Evolutionary conservation across 1,140 invertebrate species (phyloP), one percentile per base, ranked within the genome.

Genomic region (Teleopsis dalmanni): DNA sequence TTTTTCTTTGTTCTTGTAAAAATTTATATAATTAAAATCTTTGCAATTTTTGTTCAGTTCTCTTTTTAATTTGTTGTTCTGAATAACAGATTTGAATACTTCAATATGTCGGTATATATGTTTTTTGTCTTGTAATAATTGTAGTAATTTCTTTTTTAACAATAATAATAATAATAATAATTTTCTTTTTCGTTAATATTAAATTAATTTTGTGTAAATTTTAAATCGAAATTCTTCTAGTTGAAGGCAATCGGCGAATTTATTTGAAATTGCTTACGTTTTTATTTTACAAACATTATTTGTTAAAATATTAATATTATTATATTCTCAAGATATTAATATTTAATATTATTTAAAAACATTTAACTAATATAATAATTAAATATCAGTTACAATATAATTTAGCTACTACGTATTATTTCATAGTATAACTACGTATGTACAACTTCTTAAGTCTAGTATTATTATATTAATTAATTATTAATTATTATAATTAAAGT

Each of bases 171-270:
- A 26, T 26, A 16, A 22, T 42, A 10, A 26, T 43, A 41, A 23
- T 26, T 25, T 44, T 10, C 23, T 27, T 14, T 42, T 41, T 42
- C 19, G 27, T 37, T n/a, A n/a, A n/a, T 37, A 27, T 46, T 47
- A 9, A 26, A 18, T 19, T 13, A 27, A 23, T 13, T 47, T 29
- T 47, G 35, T n/a, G n/a, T n/a, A n/a, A n/a, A n/a, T 46, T 54
- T 57, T 50, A 61, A 60, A 64, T 66, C 62, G 64, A 67, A 67
- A 67, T 67, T 68, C 65, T 65, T 68, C 65, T 68, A 68, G 60
- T 68, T 68, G 65, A 68, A 68, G 65, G 65, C 65, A 68, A 68
- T 68, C 65, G 65, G 65, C 65, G 65, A 68, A 68, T 68, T 49
- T 49, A 62, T 65, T 66, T 62, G 57, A 66, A 66, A 66, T 66